Conservation (phyloP, 2,113 vertebrate species). For the Macrotis lagotis region DNA sequence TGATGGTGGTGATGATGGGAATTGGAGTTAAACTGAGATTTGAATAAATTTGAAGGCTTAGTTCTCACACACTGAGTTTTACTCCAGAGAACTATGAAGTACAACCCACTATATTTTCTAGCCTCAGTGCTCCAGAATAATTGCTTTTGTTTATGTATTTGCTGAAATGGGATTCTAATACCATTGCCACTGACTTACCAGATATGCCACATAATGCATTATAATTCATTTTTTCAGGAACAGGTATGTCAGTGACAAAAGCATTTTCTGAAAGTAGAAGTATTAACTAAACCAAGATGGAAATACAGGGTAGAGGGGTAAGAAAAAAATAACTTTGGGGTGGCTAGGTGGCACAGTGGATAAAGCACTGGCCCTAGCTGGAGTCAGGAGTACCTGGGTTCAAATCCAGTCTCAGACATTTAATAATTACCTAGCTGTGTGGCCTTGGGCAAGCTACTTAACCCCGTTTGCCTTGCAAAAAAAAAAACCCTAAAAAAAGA, state of each 20-base stretch:
- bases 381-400: too few relatives aligned
- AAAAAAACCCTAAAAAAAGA: too few relatives aligned
- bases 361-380: too few relatives aligned
- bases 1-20: background rate
- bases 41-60: background rate
- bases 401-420: too few relatives aligned
- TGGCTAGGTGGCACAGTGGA: too few relatives aligned
- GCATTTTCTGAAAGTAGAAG: background rate
- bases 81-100: background rate
- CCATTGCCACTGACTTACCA: background rate
- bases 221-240: background rate
- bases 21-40: constrained; percentile 1
- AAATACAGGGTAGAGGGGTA: background rate
- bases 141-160: background rate
- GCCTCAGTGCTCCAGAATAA: background rate
- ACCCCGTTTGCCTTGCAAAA: too few relatives aligned
- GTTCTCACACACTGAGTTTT: background rate
- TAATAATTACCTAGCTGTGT: too few relatives aligned
- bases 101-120: constrained; percentile 7
- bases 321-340: too few relatives aligned
- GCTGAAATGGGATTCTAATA: constrained; percentile 3
- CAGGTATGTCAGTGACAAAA: background rate
- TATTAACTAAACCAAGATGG: background rate
- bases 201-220: background rate
- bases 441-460: too few relatives aligned